These are phyloP conservation scores for Channa striata DNA, from an alignment of 2,797 vertebrate species.

Conservation along the genomic window DNA sequence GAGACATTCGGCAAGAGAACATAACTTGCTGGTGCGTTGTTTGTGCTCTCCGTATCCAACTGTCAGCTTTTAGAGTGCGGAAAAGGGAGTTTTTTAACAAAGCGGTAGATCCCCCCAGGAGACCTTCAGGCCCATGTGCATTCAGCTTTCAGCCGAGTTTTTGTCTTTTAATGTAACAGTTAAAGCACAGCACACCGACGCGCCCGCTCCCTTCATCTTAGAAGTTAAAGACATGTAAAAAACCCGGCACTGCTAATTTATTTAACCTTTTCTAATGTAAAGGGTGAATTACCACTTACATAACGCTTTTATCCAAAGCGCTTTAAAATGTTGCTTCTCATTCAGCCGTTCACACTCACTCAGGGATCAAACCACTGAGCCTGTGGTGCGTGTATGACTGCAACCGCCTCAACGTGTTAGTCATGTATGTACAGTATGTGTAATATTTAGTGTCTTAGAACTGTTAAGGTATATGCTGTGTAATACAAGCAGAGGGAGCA, in stretches of 20 bases:
- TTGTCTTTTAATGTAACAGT: slow-evolving; percentile 27
- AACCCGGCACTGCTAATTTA: background rate
- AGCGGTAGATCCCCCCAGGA: slow-evolving; percentile 25
- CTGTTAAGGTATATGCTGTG: background rate
- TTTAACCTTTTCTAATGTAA: background rate
- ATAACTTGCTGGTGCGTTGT: slow-evolving; percentile 23
- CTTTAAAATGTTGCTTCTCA: too few species aligned
- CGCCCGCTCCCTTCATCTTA: background rate
- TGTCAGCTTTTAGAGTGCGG: slow-evolving; percentile 36
- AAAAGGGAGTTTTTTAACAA: slow-evolving; percentile 13
- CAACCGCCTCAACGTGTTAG: too few species aligned
- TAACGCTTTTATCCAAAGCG: too few species aligned
- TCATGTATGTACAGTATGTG: too few species aligned
- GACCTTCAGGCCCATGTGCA: slow-evolving; percentile 18
- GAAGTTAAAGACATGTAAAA: background rate
- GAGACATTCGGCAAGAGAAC: slow-evolving; percentile 24
- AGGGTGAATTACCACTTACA: too few species aligned
- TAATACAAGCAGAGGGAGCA: background rate
- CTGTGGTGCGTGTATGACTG: too few species aligned
- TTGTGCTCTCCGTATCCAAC: slow-evolving; percentile 16
- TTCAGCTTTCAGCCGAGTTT: slow-evolving; percentile 14
- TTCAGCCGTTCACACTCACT: too few species aligned
- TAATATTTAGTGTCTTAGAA: background rate
- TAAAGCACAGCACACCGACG: background rate
- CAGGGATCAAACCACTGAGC: too few species aligned